Base-by-base conservation (phyloP, 1,140 invertebrate species). In the Eriosoma lanigerum region DNA sequence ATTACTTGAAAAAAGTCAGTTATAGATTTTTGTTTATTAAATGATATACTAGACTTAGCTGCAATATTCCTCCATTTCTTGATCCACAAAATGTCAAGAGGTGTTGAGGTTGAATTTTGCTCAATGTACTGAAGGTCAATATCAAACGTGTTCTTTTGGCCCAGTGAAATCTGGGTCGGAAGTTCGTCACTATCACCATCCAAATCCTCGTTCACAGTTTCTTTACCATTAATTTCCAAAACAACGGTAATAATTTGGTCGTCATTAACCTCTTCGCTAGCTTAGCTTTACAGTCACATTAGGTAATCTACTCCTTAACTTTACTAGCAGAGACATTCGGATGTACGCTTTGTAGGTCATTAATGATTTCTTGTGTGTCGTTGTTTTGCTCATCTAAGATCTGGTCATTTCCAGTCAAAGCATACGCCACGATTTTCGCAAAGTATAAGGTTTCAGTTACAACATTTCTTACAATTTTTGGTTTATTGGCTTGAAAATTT, bases 31-130 rank as follows among this genome's bases (percentile, higher is more conserved):
- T 56, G 54, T 56, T 56, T 56, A 56, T 1, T 13, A 10, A 48
- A 12, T 48, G 13, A 1, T 6, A 48, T 48, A 1, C 46, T 48
- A 8, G 46, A 56, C 54, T 21, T n/a, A 56, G 54, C 54, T 56
- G 54, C 54, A 56, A 56, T 56, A 56, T 56, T 56, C 10, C 54
- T 56, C 19, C 54, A 56, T 56, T 56, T 56, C 9, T 56, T 56
- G 19, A 56, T 21, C 54, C 54, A 56, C 19, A 56, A 56, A 56
- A 56, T 56, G 54, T 66, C 62, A 17, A 21, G 38, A 10, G 62
- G 19, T 44, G 17, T 44, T 17, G 24, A 29, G 0, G 24, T 60
- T 60, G 5, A 60, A 4, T 17, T 60, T 3, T 60, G 24, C 26
- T 46, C 12, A 4, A 24, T 68, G 10, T 68, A 68, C n/a, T 24